Conservation (phyloP, 2,888 invertebrate species). For the Dasypogon diadema region DNA sequence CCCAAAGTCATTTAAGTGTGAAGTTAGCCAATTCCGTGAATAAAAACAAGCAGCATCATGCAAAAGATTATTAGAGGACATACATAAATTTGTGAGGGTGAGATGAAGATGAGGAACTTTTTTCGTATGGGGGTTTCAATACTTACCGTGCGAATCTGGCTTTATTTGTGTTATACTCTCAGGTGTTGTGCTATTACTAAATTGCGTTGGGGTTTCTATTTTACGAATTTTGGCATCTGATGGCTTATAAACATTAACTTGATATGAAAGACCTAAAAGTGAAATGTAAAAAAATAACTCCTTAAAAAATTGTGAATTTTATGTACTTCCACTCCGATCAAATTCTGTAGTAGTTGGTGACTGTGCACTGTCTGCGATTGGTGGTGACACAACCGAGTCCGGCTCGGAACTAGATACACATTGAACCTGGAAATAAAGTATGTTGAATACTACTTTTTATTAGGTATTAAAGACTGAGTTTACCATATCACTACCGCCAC, state of each 20-base stretch:
- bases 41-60: conserved; percentile 28
- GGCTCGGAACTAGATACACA: conserved; percentile 90
- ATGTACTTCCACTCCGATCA: conserved; percentile 63
- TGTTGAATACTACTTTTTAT: conserved; percentile 9
- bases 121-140: not conserved
- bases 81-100: conserved; percentile 16
- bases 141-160: conserved; percentile 65
- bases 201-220: conserved; percentile 63
- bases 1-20: not conserved
- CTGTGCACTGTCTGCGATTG: conserved; percentile 65
- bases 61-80: conserved; percentile 15
- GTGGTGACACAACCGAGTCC: conserved; percentile 73
- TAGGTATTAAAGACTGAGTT: not conserved
- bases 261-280: conserved; percentile 62
- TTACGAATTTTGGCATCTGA: conserved; percentile 67
- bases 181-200: conserved; percentile 58
- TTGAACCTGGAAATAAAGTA: conserved; percentile 81
- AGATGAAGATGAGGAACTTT: conserved; percentile 23
- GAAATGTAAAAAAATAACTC: not conserved
- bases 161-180: conserved; percentile 59
- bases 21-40: conserved; percentile 36
- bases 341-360: conserved; percentile 68
- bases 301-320: not conserved
- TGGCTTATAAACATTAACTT: conserved; percentile 65
- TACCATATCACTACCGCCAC: conserved; percentile 69